These are phyloP conservation scores for Tokudaia tokunoshimensis DNA, from an alignment of 2,797 vertebrate genomes.

Conservation along the genomic window DNA sequence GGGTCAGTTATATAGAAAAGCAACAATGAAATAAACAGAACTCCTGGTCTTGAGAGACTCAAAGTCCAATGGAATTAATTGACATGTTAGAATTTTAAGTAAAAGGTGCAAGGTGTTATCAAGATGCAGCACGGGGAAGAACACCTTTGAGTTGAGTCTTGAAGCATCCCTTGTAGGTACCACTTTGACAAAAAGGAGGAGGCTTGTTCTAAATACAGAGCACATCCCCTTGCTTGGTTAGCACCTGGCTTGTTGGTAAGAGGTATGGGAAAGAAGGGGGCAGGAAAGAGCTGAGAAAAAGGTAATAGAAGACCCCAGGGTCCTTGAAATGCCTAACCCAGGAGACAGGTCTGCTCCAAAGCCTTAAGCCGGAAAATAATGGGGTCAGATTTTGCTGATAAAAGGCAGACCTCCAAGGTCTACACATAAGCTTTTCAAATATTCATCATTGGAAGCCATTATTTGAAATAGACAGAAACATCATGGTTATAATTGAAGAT, in stretches of 20 bases:
- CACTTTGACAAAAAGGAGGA: background rate
- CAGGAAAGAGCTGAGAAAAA: background rate
- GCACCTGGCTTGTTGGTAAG: background rate
- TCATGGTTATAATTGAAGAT: background rate
- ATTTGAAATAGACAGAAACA: background rate
- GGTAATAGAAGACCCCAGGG: background rate
- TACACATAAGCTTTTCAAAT: background rate
- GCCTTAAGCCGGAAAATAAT: background rate
- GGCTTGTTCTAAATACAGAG: background rate
- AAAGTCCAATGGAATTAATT: background rate
- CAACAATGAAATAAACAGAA: background rate
- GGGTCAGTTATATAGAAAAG: background rate
- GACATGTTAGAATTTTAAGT: background rate
- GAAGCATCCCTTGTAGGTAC: background rate
- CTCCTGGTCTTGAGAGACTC: background rate
- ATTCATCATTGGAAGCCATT: background rate
- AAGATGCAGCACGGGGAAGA: background rate
- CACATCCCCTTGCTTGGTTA: fast-evolving
- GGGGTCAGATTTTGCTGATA: background rate
- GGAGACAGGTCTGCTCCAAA: background rate
- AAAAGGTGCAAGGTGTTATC: background rate
- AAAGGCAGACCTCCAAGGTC: no score
- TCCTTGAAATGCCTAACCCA: background rate
- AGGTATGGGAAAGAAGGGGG: background rate
- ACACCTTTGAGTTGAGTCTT: background rate